Evolutionary conservation across 2,797 vertebrate species (phyloP).

Genomic region (Pseudochaenichthys georgianus): DNA sequence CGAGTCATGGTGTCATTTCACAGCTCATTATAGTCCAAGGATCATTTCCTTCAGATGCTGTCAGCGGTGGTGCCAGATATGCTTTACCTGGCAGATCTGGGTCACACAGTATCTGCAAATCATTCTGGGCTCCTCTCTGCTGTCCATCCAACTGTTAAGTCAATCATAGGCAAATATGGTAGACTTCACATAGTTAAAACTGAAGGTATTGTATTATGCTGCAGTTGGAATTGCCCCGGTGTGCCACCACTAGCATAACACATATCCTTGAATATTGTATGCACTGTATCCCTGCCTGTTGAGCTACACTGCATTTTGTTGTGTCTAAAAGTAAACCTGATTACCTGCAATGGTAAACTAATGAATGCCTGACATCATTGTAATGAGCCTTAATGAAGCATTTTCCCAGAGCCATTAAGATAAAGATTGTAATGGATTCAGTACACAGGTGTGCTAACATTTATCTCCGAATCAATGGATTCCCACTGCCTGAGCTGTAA

Average conservation of each 20-base stretch:
- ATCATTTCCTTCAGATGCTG: slow-evolving; percentile 69
- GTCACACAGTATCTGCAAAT: slow-evolving; percentile 57
- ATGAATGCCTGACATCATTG: slow-evolving; percentile 78
- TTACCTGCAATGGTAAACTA: slow-evolving; percentile 66
- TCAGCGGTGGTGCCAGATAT: slow-evolving; percentile 67
- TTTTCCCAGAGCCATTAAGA: slow-evolving; percentile 80
- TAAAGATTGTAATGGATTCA: slow-evolving; percentile 79
- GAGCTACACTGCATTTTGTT: slow-evolving; percentile 33
- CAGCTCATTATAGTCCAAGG: slow-evolving; percentile 80
- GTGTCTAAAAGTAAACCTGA: slow-evolving; percentile 62
- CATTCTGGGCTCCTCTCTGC: slow-evolving; percentile 25
- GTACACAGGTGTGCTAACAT: slow-evolving; percentile 80
- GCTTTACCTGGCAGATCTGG: slow-evolving; percentile 75
- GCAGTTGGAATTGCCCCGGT: not conserved
- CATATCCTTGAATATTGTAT: not conserved
- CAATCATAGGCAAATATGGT: slow-evolving; percentile 6
- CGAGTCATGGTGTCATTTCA: slow-evolving; percentile 82
- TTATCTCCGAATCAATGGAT: slow-evolving; percentile 82
- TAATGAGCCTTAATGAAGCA: slow-evolving; percentile 83
- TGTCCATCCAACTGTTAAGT: slow-evolving; percentile 33
- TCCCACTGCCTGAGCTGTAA: slow-evolving; percentile 80
- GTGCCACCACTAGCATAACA: slow-evolving; percentile 8
- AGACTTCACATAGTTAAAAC: slow-evolving; percentile 12
- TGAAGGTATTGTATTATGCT: slow-evolving; percentile 10
- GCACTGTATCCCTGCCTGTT: not conserved